phyloP scores from a whole-genome alignment of 2,797 vertebrate genomes.

The Anas georgica region DNA sequence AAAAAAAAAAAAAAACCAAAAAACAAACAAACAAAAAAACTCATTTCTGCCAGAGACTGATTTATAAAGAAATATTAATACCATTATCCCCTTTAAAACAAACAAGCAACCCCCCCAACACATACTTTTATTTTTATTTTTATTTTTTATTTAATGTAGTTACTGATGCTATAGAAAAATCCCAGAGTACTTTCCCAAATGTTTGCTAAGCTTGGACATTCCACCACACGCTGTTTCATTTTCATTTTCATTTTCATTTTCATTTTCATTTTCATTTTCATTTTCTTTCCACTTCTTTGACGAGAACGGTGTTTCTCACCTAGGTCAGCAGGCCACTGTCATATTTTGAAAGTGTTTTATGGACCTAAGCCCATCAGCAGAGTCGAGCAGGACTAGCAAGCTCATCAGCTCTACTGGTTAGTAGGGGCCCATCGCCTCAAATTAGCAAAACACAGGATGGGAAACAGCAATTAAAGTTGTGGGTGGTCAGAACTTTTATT shows the following conservation, averaged over 20 bases:
- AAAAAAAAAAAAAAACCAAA: neutral
- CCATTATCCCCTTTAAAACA: neutral
- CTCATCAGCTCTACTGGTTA: neutral
- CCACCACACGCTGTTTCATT: neutral
- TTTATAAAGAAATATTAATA: neutral
- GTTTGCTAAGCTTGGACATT: neutral
- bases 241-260: too few relatives aligned
- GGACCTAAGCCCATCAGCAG: neutral
- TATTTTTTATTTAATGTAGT: neutral
- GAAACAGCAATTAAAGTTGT: neutral
- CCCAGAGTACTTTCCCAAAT: neutral
- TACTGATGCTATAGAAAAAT: neutral
- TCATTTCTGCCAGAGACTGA: rapidly evolving
- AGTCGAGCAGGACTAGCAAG: neutral
- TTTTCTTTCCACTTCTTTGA: neutral
- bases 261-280: neutral
- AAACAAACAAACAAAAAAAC: neutral
- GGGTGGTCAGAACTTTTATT: neutral
- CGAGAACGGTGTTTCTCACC: neutral
- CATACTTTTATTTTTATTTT: too few relatives aligned
- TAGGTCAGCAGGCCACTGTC: neutral
- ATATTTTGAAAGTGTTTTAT: neutral
- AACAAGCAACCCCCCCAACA: neutral
- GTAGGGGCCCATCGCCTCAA: neutral
- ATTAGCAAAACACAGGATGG: neutral